Evolutionary conservation across 2,888 invertebrate species (phyloP).

Genomic region (Trissolcus japonicus): DNA sequence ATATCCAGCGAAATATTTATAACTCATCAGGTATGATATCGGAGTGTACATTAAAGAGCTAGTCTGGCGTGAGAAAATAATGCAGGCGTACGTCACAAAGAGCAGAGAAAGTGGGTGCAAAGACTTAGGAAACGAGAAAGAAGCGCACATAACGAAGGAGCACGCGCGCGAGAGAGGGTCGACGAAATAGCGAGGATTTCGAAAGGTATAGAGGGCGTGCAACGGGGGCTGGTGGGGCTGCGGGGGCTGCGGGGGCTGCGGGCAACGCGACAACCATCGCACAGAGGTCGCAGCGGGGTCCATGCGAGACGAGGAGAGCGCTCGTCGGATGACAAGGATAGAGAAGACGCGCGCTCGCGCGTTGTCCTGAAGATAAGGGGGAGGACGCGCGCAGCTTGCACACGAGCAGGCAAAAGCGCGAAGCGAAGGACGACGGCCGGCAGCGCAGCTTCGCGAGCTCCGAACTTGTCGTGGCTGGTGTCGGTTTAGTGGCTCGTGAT

Average conservation of each 20-base stretch:
- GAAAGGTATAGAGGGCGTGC: constrained; percentile 30
- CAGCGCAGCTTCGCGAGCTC: constrained; percentile 76
- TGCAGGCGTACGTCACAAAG: constrained; percentile 42
- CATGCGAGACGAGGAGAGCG: constrained; percentile 14
- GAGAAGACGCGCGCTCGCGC: constrained; percentile 35
- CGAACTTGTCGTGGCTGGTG: constrained; percentile 69
- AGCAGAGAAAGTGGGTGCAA: constrained; percentile 43
- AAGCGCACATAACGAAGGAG: constrained; percentile 54
- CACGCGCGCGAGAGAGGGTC: constrained; percentile 52
- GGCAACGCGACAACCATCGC: constrained; percentile 16
- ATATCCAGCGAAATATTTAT: background rate
- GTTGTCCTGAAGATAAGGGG: constrained; percentile 50
- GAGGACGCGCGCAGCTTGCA: constrained; percentile 66
- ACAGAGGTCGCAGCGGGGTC: constrained; percentile 41
- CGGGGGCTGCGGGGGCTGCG: constrained; percentile 71
- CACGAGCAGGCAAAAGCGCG: constrained; percentile 62
- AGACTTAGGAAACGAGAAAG: constrained; percentile 43
- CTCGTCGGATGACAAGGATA: constrained; percentile 19
- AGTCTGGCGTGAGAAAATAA: constrained; percentile 21
- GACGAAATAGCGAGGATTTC: constrained; percentile 59
- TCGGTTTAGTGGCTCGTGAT: constrained; percentile 62
- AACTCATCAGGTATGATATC: background rate
- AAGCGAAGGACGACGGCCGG: constrained; percentile 61
- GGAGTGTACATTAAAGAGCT: background rate
- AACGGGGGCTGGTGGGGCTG: constrained; percentile 57